Conservation (phyloP, 1,140 invertebrate species). For the Eumeta japonica region DNA sequence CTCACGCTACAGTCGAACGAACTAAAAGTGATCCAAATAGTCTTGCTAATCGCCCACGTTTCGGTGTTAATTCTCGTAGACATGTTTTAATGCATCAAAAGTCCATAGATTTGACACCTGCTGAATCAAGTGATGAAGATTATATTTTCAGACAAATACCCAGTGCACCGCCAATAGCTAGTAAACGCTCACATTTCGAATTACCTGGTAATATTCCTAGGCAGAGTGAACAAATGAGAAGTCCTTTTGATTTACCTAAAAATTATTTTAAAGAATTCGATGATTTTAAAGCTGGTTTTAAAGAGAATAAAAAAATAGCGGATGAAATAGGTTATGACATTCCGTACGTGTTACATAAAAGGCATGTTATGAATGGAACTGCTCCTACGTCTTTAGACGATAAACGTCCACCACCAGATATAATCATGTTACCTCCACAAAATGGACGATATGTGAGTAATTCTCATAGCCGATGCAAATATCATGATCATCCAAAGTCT, state of each 20-base stretch:
- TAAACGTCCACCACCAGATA: slow-evolving; percentile 52
- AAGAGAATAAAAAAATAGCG: slow-evolving; percentile 39
- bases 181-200: slow-evolving; percentile 67
- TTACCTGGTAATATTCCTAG: slow-evolving; percentile 51
- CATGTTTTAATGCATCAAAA: slow-evolving; percentile 83
- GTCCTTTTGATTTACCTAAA: slow-evolving; percentile 60
- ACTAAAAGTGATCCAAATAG: slow-evolving; percentile 83
- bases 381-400: slow-evolving; percentile 59
- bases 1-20: slow-evolving; percentile 72
- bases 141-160: slow-evolving; percentile 71
- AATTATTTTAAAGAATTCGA: slow-evolving; percentile 63
- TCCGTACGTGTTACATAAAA: slow-evolving; percentile 78
- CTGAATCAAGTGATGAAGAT: slow-evolving; percentile 78
- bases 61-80: slow-evolving; percentile 66
- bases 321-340: slow-evolving; percentile 67
- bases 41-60: slow-evolving; percentile 65
- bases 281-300: slow-evolving; percentile 50
- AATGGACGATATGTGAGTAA: slow-evolving; percentile 50
- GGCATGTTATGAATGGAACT: slow-evolving; percentile 80
- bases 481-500: slow-evolving; percentile 57
- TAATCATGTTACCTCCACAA: slow-evolving; percentile 44
- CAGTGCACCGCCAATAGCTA: slow-evolving; percentile 66
- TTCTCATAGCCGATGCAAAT: slow-evolving; percentile 47
- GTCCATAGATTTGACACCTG: slow-evolving; percentile 79
- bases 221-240: slow-evolving; percentile 46